These are phyloP conservation scores for Helogale parvula DNA, from an alignment of 2,113 vertebrate species.

Conservation along the genomic window DNA sequence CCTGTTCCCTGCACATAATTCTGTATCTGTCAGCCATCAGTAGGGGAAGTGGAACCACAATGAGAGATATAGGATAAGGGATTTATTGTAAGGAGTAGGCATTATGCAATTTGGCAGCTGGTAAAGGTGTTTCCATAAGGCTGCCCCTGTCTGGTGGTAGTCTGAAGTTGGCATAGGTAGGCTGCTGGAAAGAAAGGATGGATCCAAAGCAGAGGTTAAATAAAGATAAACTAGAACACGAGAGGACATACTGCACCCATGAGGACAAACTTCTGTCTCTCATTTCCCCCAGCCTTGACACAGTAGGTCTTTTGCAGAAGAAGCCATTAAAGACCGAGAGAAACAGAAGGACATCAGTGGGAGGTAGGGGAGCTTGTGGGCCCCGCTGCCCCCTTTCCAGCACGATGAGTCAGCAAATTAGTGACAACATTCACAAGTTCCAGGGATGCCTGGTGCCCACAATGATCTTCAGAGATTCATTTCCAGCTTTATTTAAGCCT, in stretches of 20 bases:
- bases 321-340: neutral
- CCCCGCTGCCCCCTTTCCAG: neutral
- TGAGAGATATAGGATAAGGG: neutral
- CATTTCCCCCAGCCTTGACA: neutral
- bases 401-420: neutral
- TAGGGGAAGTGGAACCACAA: neutral
- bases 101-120: neutral
- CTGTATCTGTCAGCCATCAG: neutral
- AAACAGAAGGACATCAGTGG: neutral
- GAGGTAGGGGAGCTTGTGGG: too few species aligned
- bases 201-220: neutral
- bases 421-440: rapidly evolving
- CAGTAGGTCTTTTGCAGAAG: neutral
- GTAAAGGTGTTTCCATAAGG: neutral
- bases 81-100: neutral
- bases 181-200: neutral
- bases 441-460: neutral
- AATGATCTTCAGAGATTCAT: neutral
- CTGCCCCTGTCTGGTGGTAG: neutral
- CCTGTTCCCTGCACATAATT: neutral
- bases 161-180: neutral
- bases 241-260: neutral
- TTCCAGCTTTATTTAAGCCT: neutral
- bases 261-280: neutral
- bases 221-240: neutral